Percentiles rank a stretch among this genome's conserved stretches.
phyloP scores from a whole-genome alignment of 2,113 vertebrate species.

The Symphodus melops region DNA sequence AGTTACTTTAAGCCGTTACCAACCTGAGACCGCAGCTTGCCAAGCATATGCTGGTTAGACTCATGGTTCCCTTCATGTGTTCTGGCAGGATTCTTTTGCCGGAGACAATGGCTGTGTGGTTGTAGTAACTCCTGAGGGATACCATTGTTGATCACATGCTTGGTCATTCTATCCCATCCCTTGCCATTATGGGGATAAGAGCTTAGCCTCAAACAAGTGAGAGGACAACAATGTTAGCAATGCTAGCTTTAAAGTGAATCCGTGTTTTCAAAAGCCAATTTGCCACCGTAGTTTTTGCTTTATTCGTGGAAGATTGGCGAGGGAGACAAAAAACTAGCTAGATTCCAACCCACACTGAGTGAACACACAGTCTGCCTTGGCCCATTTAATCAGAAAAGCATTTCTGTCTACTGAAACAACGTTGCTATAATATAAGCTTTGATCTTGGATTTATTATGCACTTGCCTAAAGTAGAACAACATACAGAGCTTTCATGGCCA shows the following conservation, averaged over 20 bases:
- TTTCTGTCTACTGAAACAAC: slow-evolving; percentile 35
- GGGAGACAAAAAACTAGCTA: slow-evolving; percentile 13
- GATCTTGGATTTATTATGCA: slow-evolving; percentile 35
- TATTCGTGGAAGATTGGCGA: slow-evolving; percentile 7
- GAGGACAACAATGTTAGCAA: background rate
- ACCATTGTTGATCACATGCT: background rate
- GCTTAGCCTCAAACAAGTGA: slow-evolving; percentile 5
- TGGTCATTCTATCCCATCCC: background rate
- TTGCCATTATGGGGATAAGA: background rate
- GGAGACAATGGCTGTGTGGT: background rate
- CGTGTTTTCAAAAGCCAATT: slow-evolving; percentile 7
- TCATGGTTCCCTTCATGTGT: background rate
- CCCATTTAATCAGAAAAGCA: slow-evolving; percentile 23
- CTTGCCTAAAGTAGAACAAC: slow-evolving; percentile 3
- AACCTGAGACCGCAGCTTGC: slow-evolving; percentile 60
- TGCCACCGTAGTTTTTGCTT: background rate
- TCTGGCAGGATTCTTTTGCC: slow-evolving; percentile 11
- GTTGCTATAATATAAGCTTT: slow-evolving; percentile 26
- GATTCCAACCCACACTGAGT: slow-evolving; percentile 4
- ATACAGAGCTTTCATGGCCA: slow-evolving; percentile 17
- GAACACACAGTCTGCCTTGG: slow-evolving; percentile 15
- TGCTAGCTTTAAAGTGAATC: slow-evolving; percentile 11
- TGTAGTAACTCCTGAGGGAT: background rate
- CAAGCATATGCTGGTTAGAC: slow-evolving; percentile 42
- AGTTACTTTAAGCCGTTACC: slow-evolving; percentile 82